Evolutionary conservation across 1,140 invertebrate species (phyloP).

Genomic region (Ganaspis sp.): DNA sequence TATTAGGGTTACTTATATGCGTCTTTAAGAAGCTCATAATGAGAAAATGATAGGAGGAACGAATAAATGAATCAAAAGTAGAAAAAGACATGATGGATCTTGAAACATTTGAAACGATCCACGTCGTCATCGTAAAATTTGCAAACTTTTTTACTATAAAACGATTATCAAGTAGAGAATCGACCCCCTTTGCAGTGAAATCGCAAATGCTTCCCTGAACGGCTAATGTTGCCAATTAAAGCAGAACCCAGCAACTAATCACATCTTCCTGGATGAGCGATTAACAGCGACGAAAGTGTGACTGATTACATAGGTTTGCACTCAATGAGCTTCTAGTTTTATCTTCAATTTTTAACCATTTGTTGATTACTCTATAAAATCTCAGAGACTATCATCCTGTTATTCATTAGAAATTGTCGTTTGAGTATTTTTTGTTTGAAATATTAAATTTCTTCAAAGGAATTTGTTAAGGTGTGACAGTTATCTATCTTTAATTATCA

Average conservation of each 20-base stretch:
- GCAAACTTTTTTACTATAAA: neutral
- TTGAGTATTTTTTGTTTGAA: neutral
- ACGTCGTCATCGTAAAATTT: neutral
- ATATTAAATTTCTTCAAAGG: neutral
- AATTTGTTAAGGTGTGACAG: neutral
- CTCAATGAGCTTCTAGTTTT: slow-evolving; percentile 1
- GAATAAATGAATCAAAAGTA: neutral
- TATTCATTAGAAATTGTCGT: neutral
- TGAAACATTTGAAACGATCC: neutral
- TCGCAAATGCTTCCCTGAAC: neutral
- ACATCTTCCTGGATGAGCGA: slow-evolving; percentile 20
- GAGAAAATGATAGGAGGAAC: neutral
- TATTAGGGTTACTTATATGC: slow-evolving; percentile 1
- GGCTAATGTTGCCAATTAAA: slow-evolving; percentile 22
- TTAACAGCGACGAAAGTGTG: slow-evolving; percentile 27
- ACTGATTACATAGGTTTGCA: slow-evolving; percentile 13
- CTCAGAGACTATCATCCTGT: neutral
- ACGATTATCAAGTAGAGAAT: neutral
- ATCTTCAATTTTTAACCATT: neutral
- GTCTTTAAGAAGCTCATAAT: neutral
- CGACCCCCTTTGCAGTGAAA: slow-evolving; percentile 16
- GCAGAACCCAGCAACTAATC: neutral
- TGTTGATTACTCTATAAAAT: neutral
- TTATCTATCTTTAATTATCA: too few species aligned
- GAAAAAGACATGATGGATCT: neutral